Evolutionary conservation across 2,797 vertebrate species (phyloP).

Genomic region (Adrianichthys oophorus): DNA sequence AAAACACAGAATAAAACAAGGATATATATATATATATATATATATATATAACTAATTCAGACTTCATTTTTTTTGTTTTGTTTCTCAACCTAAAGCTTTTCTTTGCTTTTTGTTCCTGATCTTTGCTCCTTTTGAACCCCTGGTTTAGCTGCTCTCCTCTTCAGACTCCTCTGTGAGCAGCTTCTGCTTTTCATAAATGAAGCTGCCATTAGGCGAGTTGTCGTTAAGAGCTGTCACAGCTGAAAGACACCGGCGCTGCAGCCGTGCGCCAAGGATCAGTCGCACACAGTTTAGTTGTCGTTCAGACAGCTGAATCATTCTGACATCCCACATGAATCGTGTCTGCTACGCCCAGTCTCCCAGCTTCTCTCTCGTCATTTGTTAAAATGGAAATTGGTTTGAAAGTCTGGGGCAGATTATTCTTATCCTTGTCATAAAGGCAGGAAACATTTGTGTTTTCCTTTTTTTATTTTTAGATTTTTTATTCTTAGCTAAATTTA

Average conservation of each 20-base stretch:
- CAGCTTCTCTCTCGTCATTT: conserved; percentile 42
- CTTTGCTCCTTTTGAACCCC: conserved; percentile 5
- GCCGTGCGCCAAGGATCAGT: conserved; percentile 7
- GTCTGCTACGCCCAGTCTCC: conserved; percentile 42
- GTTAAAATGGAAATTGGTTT: conserved; percentile 40
- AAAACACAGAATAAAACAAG: no score
- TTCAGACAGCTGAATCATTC: conserved; percentile 42
- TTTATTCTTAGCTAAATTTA: conserved; percentile 55
- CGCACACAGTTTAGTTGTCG: conserved; percentile 32
- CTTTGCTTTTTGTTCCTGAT: background rate
- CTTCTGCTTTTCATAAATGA: conserved; percentile 14
- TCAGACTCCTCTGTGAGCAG: conserved; percentile 17
- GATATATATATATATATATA: no score
- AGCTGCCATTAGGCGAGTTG: conserved; percentile 48
- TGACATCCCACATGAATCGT: conserved; percentile 55
- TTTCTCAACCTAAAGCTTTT: no score
- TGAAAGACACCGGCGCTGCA: conserved; percentile 18
- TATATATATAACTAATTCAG: no score
- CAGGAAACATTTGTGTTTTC: conserved; percentile 22
- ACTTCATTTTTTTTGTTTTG: no score
- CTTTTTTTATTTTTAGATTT: conserved; percentile 33
- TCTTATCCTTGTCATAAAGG: conserved; percentile 29
- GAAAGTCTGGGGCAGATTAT: conserved; percentile 43
- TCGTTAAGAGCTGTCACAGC: conserved; percentile 42
- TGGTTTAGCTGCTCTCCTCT: conserved; percentile 26